Evolutionary conservation across 2,113 vertebrate genomes (phyloP), one percentile per base, ranked within the genome.

Genomic region (Serinus canaria): DNA sequence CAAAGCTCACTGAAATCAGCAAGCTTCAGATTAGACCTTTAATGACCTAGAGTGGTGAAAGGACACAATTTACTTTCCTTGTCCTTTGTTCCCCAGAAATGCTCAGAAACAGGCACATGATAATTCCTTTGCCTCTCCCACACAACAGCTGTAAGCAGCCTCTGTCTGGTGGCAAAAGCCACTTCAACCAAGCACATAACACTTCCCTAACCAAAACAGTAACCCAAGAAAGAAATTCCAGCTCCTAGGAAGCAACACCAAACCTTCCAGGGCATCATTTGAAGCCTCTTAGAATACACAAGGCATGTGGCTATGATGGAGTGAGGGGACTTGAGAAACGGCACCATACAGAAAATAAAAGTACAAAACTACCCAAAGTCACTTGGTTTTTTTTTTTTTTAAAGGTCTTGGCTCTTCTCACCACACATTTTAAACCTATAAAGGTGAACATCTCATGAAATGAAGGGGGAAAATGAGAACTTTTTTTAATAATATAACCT

Each of bases 1-100:
- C 56, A 75, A 84, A 95, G 0, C 19, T 52, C 66, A 72, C 24
- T 16, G 25, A 82, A 91, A 68, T n/a, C 81, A 64, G 41, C 22
- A 56, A 59, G 13, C 33, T 78, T 85, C 66, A 76, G 81, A 75
- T 55, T 27, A 91, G 58, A 79, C 37, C 62, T 89, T 67, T 78
- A 92, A 84, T 37, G 39, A 68, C 58, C 9, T 16, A 27, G 30
- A 81, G 30, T 13, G 14, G 49, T 41, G 25, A 94, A 89, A 81
- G 11, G 43, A 63, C 59, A 14, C 22, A 30, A 56, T 41, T 92
- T 63, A 30, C 4, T 92, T 43, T 58, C 68, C 47, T 82, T 75
- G 89, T 70, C 56, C 73, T 82, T 87, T 89, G 47, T 89, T 91
- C 84, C 80, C 31, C 50, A 95, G 75, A 88, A 94, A 93, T 44